These are phyloP conservation scores for Caenorhabditis doughertyi DNA, from an alignment of 2,888 invertebrate genomes.

Conservation along the genomic window DNA sequence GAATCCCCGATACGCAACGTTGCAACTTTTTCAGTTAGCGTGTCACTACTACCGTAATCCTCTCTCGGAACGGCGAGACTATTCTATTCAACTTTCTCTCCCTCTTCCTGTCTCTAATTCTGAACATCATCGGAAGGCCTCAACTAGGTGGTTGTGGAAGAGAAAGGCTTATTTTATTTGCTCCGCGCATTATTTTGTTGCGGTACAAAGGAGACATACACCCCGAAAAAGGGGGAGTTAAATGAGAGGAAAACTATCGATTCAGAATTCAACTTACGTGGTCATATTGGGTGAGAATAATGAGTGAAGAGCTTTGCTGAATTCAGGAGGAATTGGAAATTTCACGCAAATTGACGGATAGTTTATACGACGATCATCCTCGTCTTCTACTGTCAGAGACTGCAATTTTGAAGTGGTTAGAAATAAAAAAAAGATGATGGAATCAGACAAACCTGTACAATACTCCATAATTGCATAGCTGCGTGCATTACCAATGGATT, in stretches of 20 bases:
- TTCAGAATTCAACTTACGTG: constrained; percentile 67
- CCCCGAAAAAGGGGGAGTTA: constrained; percentile 19
- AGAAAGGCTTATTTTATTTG: constrained; percentile 50
- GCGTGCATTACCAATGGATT: constrained; percentile 78
- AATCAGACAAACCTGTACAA: constrained; percentile 67
- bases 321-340: constrained; percentile 81
- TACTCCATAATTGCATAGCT: constrained; percentile 80
- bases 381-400: constrained; percentile 77
- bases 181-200: constrained; percentile 63
- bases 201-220: constrained; percentile 52
- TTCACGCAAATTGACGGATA: constrained; percentile 82
- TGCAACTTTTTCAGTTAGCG: constrained; percentile 38
- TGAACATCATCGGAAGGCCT: constrained; percentile 15
- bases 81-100: constrained; percentile 32
- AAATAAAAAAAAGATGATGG: too few relatives aligned
- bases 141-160: background rate
- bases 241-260: constrained; percentile 3
- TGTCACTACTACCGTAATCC: constrained; percentile 50
- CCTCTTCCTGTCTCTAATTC: constrained; percentile 22
- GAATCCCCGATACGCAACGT: constrained; percentile 47
- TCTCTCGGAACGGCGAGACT: background rate
- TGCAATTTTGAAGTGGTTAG: too few relatives aligned
- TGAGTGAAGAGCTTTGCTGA: constrained; percentile 75
- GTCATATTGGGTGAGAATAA: constrained; percentile 77
- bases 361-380: constrained; percentile 74